These are phyloP conservation scores for Drosophila tropicalis DNA, from an alignment of 1,140 invertebrate genomes.

Conservation along the genomic window DNA sequence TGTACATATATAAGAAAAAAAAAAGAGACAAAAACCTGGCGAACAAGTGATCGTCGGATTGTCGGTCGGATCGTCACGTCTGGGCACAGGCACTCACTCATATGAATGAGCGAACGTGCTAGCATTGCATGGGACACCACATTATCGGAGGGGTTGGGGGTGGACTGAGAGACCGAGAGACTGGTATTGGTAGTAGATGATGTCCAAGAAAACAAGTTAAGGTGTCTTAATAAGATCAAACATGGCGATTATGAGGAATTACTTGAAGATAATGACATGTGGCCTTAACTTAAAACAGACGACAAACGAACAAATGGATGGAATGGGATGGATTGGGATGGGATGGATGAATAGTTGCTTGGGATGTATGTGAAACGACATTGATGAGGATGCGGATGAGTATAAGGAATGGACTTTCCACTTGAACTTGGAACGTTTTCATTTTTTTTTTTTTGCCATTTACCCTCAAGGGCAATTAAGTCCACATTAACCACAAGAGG, in stretches of 20 bases:
- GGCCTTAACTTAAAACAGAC: conserved; percentile 25
- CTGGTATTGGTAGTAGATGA: conserved; percentile 27
- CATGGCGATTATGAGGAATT: conserved; percentile 71
- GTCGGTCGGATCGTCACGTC: conserved; percentile 30
- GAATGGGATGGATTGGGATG: background rate
- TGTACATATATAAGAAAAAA: no score
- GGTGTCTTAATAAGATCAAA: conserved; percentile 79
- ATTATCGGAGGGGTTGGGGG: conserved; percentile 8
- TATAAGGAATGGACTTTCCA: background rate
- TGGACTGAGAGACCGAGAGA: background rate
- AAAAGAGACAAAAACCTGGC: conserved; percentile 14
- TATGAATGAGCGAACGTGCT: conserved; percentile 45
- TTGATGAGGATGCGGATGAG: conserved; percentile 6
- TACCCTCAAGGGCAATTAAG: conserved; percentile 3
- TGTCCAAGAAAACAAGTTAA: conserved; percentile 63
- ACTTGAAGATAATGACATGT: conserved; percentile 68
- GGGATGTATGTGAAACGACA: conserved; percentile 5
- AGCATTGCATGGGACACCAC: conserved; percentile 12
- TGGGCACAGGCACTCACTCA: conserved; percentile 11
- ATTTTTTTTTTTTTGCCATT: background rate
- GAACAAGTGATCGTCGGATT: conserved; percentile 30
- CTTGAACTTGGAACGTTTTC: background rate
- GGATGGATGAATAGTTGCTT: background rate
- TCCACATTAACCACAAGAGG: background rate
- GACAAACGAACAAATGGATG: background rate